Evolutionary conservation across 2,797 vertebrate species (phyloP).

Genomic region (Champsocephalus gunnari): DNA sequence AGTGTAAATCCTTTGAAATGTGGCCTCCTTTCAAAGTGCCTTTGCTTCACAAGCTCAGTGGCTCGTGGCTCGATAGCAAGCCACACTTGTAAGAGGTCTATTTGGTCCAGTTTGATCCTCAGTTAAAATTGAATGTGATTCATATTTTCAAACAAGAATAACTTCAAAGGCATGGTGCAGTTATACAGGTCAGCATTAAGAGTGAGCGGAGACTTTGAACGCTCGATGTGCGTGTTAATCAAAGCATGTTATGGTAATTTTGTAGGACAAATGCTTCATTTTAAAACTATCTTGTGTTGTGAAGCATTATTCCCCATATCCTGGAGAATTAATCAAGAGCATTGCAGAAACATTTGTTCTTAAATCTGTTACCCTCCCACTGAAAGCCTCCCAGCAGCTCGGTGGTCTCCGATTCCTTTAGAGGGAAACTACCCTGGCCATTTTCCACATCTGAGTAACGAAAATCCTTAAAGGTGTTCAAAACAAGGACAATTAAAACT

Average conservation of each 20-base stretch:
- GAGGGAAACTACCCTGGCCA: slow-evolving; percentile 1
- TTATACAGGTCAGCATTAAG: slow-evolving; percentile 54
- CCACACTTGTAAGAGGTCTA: slow-evolving; percentile 27
- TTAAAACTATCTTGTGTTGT: slow-evolving; percentile 32
- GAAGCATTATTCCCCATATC: slow-evolving; percentile 48
- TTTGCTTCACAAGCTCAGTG: slow-evolving; percentile 22
- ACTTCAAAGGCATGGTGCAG: slow-evolving; percentile 62
- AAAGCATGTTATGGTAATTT: slow-evolving; percentile 58
- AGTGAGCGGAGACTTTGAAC: slow-evolving; percentile 44
- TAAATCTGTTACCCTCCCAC: slow-evolving; percentile 53
- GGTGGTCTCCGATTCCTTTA: slow-evolving; percentile 38
- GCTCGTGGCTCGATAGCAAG: slow-evolving; percentile 13
- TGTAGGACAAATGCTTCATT: slow-evolving; percentile 57
- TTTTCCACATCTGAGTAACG: slow-evolving; percentile 15
- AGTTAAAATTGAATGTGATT: slow-evolving; percentile 56
- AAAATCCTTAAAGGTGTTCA: not conserved
- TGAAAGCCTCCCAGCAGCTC: slow-evolving; percentile 52
- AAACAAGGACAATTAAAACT: slow-evolving; percentile 30
- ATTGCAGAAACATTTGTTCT: slow-evolving; percentile 61
- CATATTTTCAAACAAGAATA: slow-evolving; percentile 59
- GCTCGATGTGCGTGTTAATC: slow-evolving; percentile 48
- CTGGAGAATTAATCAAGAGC: slow-evolving; percentile 47
- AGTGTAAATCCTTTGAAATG: slow-evolving; percentile 62
- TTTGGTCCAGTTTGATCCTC: slow-evolving; percentile 62
- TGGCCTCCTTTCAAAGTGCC: slow-evolving; percentile 41